A percentile compares a stretch with the other conserved stretches of the same genome.
Evolutionary conservation across 1,140 invertebrate genomes (phyloP).

Genomic region (Penaeus indicus): DNA sequence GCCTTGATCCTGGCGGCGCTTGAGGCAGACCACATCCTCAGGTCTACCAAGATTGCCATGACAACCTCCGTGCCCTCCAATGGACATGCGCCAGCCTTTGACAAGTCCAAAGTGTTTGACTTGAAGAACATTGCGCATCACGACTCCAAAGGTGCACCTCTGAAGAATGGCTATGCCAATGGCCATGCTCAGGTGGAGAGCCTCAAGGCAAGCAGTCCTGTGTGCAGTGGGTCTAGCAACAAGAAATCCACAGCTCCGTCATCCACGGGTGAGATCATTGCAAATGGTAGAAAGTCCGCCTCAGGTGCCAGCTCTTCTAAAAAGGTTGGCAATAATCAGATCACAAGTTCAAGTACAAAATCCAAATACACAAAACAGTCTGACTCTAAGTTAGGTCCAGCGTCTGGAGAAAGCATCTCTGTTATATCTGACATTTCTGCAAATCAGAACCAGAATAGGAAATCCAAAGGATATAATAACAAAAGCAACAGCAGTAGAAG

Average conservation of each 20-base stretch:
- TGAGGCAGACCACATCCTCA: slow-evolving; percentile 80
- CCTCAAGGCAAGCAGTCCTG: slow-evolving; percentile 46
- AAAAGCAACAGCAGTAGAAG: slow-evolving; percentile 39
- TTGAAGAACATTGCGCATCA: slow-evolving; percentile 49
- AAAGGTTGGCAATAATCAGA: slow-evolving; percentile 67
- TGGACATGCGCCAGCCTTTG: slow-evolving; percentile 54
- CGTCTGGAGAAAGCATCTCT: slow-evolving; percentile 69
- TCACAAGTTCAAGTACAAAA: slow-evolving; percentile 68
- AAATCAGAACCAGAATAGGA: slow-evolving; percentile 53
- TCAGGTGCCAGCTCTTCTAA: slow-evolving; percentile 68
- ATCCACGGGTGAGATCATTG: slow-evolving; percentile 68
- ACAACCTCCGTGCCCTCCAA: slow-evolving; percentile 58
- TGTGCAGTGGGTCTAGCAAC: background rate
- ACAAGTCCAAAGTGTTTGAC: slow-evolving; percentile 65
- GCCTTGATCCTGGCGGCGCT: slow-evolving; percentile 80
- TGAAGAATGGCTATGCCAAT: slow-evolving; percentile 67
- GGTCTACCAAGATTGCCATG: slow-evolving; percentile 59
- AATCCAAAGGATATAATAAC: slow-evolving; percentile 50
- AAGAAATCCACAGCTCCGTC: slow-evolving; percentile 13
- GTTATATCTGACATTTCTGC: slow-evolving; percentile 28
- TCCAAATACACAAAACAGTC: slow-evolving; percentile 68
- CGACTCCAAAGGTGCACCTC: slow-evolving; percentile 64
- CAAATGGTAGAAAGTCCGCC: slow-evolving; percentile 68
- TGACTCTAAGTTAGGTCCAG: slow-evolving; percentile 70
- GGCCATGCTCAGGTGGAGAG: slow-evolving; percentile 66